These are phyloP conservation scores for Halcyon senegalensis DNA, from an alignment of 2,113 vertebrate species.

Conservation along the genomic window DNA sequence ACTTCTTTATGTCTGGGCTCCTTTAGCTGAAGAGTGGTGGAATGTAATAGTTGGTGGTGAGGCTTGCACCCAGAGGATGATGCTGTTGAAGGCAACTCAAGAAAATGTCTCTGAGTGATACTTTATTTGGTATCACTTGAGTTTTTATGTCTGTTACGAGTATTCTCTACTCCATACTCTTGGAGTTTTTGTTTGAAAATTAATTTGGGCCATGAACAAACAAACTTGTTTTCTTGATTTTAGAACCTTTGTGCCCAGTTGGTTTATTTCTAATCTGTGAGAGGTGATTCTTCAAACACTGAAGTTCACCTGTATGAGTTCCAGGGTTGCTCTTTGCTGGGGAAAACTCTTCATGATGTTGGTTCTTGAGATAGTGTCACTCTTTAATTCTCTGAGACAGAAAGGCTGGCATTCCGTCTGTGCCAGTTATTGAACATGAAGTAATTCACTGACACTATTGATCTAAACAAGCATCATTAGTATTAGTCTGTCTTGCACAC, in stretches of 20 bases:
- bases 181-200: not conserved
- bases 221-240: not conserved
- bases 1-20: not conserved
- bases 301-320: not conserved
- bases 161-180: not conserved
- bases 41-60: not conserved
- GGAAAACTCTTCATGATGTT: not conserved
- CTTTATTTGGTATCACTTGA: not conserved
- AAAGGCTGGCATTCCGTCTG: not conserved
- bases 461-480: not conserved
- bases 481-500: not conserved
- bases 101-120: not conserved
- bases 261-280: not conserved
- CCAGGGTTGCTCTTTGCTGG: not conserved
- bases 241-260: not conserved
- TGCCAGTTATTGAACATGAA: not conserved
- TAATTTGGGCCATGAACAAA: not conserved
- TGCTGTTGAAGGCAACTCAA: not conserved
- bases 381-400: not conserved
- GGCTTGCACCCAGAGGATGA: not conserved
- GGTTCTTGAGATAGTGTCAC: not conserved
- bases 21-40: not conserved
- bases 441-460: not conserved
- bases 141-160: not conserved
- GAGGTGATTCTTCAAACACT: not conserved